A percentile compares a stretch with the other conserved stretches of the same genome.
phyloP scores from a whole-genome alignment of 2,113 vertebrate genomes.

The Rostratula benghalensis region DNA sequence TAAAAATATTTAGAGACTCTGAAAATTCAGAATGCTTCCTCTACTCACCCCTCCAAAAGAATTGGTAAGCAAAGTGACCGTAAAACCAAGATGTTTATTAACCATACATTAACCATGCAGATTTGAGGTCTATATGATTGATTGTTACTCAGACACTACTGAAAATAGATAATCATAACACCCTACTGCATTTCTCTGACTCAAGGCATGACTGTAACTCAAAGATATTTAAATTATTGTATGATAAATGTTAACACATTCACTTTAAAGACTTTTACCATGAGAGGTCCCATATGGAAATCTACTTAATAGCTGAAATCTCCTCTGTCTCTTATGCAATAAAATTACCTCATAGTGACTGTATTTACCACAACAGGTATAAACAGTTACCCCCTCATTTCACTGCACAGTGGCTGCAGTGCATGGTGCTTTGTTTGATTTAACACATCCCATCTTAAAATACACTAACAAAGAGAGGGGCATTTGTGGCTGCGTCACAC shows the following conservation, averaged over 20 bases:
- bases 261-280: background rate
- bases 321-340: background rate
- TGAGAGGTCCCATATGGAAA: background rate
- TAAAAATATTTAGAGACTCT: background rate
- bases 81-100: background rate
- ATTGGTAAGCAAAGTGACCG: background rate
- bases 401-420: background rate
- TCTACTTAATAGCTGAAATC: background rate
- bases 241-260: background rate
- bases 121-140: background rate
- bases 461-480: background rate
- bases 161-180: background rate
- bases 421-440: background rate
- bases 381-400: background rate
- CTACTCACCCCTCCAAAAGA: background rate
- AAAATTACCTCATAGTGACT: background rate
- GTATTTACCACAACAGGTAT: background rate
- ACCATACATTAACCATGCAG: background rate
- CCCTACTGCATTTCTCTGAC: background rate
- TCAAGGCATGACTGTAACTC: background rate
- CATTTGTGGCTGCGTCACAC: background rate
- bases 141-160: background rate
- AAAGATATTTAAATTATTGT: background rate
- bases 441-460: background rate
- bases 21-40: background rate